Evolutionary conservation across 2,888 invertebrate genomes (phyloP).

Genomic region (Chouioia cunea): DNA sequence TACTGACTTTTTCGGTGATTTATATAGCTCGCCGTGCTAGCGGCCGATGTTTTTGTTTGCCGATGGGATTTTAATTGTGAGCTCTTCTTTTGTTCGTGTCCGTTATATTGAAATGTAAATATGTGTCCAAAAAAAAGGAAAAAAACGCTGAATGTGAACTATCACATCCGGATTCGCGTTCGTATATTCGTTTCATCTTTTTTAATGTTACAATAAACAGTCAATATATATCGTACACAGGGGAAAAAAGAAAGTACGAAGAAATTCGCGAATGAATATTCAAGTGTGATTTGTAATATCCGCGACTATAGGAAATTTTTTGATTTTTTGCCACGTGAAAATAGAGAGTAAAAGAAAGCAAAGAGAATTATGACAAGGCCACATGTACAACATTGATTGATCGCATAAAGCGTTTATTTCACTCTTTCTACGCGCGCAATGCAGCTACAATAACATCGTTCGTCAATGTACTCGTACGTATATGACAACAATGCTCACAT

Average conservation of each 20-base stretch:
- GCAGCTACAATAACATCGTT: conserved; percentile 24
- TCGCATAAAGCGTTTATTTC: conserved; percentile 31
- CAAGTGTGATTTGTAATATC: too few relatives aligned
- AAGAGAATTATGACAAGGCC: conserved; percentile 2
- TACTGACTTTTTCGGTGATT: not conserved
- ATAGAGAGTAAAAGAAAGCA: not conserved
- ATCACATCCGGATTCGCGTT: not conserved
- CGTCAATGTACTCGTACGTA: conserved; percentile 21
- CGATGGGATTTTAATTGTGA: conserved; percentile 1
- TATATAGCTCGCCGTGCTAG: not conserved
- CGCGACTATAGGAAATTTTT: too few relatives aligned
- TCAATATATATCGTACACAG: too few relatives aligned
- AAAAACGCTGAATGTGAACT: not conserved
- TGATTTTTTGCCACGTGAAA: not conserved
- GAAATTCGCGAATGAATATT: too few relatives aligned
- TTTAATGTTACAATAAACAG: too few relatives aligned
- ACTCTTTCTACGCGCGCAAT: not conserved
- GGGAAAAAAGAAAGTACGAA: too few relatives aligned
- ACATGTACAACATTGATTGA: conserved; percentile 23
- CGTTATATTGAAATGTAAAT: not conserved
- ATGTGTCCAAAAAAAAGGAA: too few relatives aligned
- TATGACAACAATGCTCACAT: conserved; percentile 35
- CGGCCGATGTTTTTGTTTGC: not conserved
- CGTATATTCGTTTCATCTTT: too few relatives aligned
- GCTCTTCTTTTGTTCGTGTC: not conserved